Conservation (phyloP, 2,888 invertebrate species). For the Drosophila leonis region DNA sequence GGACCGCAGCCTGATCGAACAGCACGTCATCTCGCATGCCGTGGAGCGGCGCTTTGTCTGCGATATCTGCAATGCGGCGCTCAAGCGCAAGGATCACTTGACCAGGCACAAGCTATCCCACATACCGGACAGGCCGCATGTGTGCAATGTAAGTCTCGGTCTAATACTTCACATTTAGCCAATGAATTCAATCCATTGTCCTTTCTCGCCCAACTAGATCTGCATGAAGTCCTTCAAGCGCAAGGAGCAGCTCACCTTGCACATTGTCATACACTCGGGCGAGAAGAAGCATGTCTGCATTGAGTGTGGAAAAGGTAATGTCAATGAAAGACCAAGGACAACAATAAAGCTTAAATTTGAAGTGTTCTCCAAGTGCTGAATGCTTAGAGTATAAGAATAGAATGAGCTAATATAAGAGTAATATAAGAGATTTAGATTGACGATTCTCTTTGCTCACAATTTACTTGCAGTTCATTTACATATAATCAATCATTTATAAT, state of each 20-base stretch:
- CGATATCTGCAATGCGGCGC: constrained; percentile 94
- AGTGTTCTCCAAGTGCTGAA: too few species aligned
- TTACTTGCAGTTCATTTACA: too few species aligned
- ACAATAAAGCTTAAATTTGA: too few species aligned
- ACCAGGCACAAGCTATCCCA: constrained; percentile 95
- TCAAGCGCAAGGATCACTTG: constrained; percentile 94
- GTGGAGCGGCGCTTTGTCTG: constrained; percentile 94
- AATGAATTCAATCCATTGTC: background rate
- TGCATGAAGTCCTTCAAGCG: constrained; percentile 95
- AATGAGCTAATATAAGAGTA: background rate
- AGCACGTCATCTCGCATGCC: constrained; percentile 94
- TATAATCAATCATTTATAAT: background rate
- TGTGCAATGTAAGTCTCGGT: constrained; percentile 88
- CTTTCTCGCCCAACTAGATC: constrained; percentile 83
- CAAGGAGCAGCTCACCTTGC: constrained; percentile 94
- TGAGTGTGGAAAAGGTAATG: constrained; percentile 92
- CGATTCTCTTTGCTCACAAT: too few species aligned
- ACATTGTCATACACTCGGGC: constrained; percentile 95
- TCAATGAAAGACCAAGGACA: constrained; percentile 30
- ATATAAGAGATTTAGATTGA: background rate
- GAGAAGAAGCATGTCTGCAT: constrained; percentile 94
- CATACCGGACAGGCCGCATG: constrained; percentile 95
- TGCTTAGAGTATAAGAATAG: background rate
- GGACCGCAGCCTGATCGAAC: constrained; percentile 92
- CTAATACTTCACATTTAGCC: background rate